Base-by-base conservation (phyloP, 2,888 invertebrate species). In the Acronicta aceris region DNA sequence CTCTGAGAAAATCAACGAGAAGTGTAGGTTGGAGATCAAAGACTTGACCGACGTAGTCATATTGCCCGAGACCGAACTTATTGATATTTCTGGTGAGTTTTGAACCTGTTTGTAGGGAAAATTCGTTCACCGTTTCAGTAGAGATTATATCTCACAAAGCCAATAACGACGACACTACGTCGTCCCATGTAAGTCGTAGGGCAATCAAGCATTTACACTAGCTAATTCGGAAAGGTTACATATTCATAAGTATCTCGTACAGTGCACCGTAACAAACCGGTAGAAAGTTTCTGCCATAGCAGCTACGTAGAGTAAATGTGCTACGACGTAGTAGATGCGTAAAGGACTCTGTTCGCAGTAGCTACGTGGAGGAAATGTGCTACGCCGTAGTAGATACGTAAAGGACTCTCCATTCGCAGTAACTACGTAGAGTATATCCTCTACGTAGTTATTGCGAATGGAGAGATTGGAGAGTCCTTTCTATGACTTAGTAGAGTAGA, bases 71-170 rank as follows among this genome's bases (percentile, higher is more conserved):
- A 57, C 64, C 3, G 74, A 83, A 1, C 53, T 60, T 2, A 33
- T 85, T 1, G 81, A 89, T 79, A 87, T 89, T 8, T 84, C 79
- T 65, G 60, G 87, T 86, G 55, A 64, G 77, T 73, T 49, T 41
- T 27, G 1, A 6, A 36, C 2, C 21, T 21, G 21, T 3, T 21
- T 21, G 21, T n/a, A n/a, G n/a, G n/a, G n/a, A n/a, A n/a, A n/a
- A n/a, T n/a, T n/a, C n/a, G n/a, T n/a, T n/a, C n/a, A n/a, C n/a
- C n/a, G n/a, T n/a, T n/a, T n/a, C n/a, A n/a, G n/a, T n/a, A n/a
- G n/a, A n/a, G n/a, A n/a, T n/a, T n/a, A n/a, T n/a, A n/a, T n/a
- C n/a, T n/a, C n/a, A n/a, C n/a, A n/a, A n/a, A n/a, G n/a, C 4
- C 21, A 21, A 21, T 21, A 21, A 21, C 21, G 2, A 4, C 21